Conservation (phyloP, 2,888 invertebrate genomes). For the Heliconius erato region DNA sequence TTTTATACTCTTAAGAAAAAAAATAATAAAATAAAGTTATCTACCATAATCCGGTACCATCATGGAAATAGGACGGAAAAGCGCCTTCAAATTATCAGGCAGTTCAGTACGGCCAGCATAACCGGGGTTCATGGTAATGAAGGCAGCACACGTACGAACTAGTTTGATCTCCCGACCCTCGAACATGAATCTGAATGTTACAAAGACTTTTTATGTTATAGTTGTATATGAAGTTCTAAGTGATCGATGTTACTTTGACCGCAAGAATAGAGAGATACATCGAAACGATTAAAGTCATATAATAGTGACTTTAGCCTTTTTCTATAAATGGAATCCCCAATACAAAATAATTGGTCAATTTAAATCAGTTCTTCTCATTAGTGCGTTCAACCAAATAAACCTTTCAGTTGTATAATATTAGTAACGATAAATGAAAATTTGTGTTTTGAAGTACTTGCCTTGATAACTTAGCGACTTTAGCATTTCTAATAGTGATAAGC, state of each 20-base stretch:
- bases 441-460: constrained; percentile 58
- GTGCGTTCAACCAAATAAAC: neutral
- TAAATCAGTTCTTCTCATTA: neutral
- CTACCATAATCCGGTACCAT: constrained; percentile 96
- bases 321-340: no score
- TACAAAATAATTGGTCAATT: no score
- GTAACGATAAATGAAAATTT: neutral
- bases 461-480: constrained; percentile 89
- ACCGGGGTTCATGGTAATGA: constrained; percentile 97
- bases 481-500: constrained; percentile 94
- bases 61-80: constrained; percentile 95
- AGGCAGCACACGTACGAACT: constrained; percentile 92
- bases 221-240: neutral
- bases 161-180: constrained; percentile 95
- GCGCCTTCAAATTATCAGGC: constrained; percentile 94
- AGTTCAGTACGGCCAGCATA: constrained; percentile 95
- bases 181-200: constrained; percentile 90
- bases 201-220: constrained; percentile 3
- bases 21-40: constrained; percentile 32
- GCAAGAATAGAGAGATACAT: neutral
- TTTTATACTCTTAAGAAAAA: no score
- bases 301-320: no score
- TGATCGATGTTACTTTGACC: no score
- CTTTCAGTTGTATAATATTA: neutral
- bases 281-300: neutral